These are phyloP conservation scores for Crenichthys baileyi DNA, from an alignment of 2,797 vertebrate genomes.

Conservation along the genomic window DNA sequence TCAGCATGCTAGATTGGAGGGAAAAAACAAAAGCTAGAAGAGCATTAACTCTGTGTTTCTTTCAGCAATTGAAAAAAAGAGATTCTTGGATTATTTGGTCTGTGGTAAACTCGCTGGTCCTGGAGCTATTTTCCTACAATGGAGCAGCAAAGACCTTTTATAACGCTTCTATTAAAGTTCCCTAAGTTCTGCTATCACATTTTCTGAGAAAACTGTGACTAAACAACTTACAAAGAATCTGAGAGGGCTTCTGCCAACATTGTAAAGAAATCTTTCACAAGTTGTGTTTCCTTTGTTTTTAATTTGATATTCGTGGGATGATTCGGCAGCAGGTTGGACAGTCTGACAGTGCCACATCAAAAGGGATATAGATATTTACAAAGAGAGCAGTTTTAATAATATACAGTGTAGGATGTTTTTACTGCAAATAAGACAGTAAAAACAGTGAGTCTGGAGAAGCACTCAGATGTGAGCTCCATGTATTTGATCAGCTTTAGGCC, in stretches of 20 bases:
- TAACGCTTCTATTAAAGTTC: too few species aligned
- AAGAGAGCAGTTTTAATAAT: conserved; percentile 33
- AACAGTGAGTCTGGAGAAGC: conserved; percentile 13
- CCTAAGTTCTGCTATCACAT: not conserved
- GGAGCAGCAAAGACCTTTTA: too few species aligned
- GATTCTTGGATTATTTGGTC: conserved; percentile 40
- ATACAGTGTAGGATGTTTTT: conserved; percentile 39
- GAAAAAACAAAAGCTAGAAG: conserved; percentile 35
- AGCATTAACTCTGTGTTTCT: conserved; percentile 32
- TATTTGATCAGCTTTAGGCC: conserved; percentile 58
- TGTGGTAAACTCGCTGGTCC: not conserved
- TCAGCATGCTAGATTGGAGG: conserved; percentile 65
- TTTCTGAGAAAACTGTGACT: conserved; percentile 6
- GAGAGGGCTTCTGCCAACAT: not conserved
- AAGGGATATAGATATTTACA: conserved; percentile 36
- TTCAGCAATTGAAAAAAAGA: conserved; percentile 13
- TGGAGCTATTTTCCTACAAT: too few species aligned
- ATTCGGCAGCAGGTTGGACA: not conserved
- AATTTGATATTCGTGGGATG: not conserved
- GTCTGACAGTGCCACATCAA: conserved; percentile 19
- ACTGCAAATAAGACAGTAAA: conserved; percentile 25
- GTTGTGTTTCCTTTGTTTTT: not conserved
- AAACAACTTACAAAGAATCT: conserved; percentile 11
- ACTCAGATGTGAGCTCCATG: conserved; percentile 23
- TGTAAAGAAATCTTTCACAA: conserved; percentile 4